phyloP scores from a whole-genome alignment of 2,797 vertebrate species.

The Benthosema pterotum region DNA sequence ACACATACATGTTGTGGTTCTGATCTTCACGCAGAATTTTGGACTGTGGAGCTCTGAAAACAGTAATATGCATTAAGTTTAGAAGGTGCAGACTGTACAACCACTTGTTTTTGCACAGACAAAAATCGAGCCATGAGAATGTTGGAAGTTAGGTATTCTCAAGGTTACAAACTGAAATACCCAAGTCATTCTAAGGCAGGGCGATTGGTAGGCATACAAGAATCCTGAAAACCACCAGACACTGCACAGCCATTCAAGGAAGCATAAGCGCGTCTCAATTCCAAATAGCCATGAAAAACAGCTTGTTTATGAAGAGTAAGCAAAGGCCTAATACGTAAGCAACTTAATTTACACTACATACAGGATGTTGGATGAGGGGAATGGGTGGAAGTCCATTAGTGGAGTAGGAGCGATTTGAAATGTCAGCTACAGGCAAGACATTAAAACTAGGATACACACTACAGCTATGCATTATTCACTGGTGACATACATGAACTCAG shows the following conservation, averaged over 20 bases:
- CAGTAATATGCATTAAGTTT: slow-evolving; percentile 9
- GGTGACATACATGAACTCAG: slow-evolving; percentile 91
- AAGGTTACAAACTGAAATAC: neutral
- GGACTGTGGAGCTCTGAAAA: slow-evolving; percentile 89
- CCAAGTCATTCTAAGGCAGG: slow-evolving; percentile 31
- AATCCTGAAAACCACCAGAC: slow-evolving; percentile 4
- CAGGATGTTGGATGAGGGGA: slow-evolving; percentile 8
- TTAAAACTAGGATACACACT: slow-evolving; percentile 12
- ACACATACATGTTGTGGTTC: slow-evolving; percentile 97
- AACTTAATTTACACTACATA: slow-evolving; percentile 10
- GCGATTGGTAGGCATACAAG: slow-evolving; percentile 24
- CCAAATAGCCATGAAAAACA: slow-evolving; percentile 14
- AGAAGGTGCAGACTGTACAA: too few species aligned
- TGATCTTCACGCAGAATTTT: slow-evolving; percentile 94
- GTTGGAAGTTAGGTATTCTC: neutral
- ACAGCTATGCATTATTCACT: slow-evolving; percentile 19
- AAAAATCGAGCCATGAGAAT: too few species aligned
- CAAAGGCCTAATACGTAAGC: slow-evolving; percentile 8
- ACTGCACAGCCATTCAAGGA: slow-evolving; percentile 45
- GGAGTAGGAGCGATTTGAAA: slow-evolving; percentile 5
- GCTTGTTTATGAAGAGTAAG: neutral
- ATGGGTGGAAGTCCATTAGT: slow-evolving; percentile 28
- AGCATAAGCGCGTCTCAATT: neutral
- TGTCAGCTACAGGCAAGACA: slow-evolving; percentile 45
- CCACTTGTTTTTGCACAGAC: too few species aligned